phyloP scores from a whole-genome alignment of 2,797 vertebrate genomes.

The Lagodon rhomboides region DNA sequence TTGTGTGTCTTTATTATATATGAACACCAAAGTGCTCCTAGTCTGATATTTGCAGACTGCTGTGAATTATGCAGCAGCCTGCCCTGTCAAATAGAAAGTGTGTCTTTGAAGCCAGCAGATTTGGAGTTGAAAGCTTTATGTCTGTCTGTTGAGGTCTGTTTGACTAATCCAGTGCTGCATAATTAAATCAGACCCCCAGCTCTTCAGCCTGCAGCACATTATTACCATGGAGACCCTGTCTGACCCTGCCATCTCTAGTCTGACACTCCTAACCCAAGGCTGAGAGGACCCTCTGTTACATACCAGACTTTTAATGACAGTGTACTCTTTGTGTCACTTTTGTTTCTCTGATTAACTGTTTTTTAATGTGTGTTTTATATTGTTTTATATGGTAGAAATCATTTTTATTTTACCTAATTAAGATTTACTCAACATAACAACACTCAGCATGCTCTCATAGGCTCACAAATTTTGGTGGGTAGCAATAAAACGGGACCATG shows the following conservation, averaged over 20 bases:
- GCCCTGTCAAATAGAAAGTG: not conserved
- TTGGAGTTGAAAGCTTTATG: constrained; percentile 36
- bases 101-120: constrained; percentile 28
- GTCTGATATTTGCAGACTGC: not conserved
- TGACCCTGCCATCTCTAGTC: constrained; percentile 24
- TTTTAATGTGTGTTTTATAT: not conserved
- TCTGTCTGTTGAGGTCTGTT: constrained; percentile 2
- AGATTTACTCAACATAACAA: not conserved
- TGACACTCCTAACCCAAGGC: constrained; percentile 2
- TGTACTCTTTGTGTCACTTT: not conserved
- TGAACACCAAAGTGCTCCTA: constrained; percentile 3
- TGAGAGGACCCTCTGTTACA: constrained; percentile 3
- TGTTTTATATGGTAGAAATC: not conserved
- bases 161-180: constrained; percentile 16
- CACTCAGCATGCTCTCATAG: no score
- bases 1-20: constrained; percentile 2
- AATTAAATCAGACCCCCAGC: constrained; percentile 33
- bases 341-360: not conserved
- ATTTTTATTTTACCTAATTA: not conserved
- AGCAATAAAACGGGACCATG: no score
- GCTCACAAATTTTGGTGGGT: no score
- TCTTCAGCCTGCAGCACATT: constrained; percentile 14
- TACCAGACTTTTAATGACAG: not conserved
- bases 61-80: not conserved
- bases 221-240: constrained; percentile 35